A percentile compares a stretch with the other conserved stretches of the same genome.
Conservation (phyloP, 2,797 vertebrate genomes). For the Helicolenus hilgendorfi region DNA sequence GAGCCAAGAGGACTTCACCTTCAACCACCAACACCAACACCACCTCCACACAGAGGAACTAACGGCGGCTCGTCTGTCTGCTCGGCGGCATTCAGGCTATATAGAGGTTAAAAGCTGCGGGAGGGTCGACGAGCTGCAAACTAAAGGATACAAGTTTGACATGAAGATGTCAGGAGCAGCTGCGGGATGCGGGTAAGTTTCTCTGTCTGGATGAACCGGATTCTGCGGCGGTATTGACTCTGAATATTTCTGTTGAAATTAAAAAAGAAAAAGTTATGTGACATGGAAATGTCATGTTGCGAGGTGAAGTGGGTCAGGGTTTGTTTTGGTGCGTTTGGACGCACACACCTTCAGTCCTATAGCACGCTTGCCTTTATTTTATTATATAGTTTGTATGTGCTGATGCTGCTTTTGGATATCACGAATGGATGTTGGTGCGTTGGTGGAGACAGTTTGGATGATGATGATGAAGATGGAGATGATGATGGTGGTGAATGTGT, state of each 20-base stretch:
- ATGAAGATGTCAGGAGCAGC: slow-evolving; percentile 55
- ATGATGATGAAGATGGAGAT: not conserved
- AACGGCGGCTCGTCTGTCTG: slow-evolving; percentile 16
- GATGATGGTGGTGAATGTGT: not conserved
- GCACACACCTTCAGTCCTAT: not conserved
- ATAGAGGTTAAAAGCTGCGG: slow-evolving; percentile 22
- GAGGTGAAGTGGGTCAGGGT: slow-evolving; percentile 40
- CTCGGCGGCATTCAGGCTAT: slow-evolving; percentile 23
- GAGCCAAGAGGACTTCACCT: slow-evolving; percentile 54
- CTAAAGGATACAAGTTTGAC: slow-evolving; percentile 34
- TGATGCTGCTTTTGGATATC: not conserved
- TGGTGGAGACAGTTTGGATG: not conserved
- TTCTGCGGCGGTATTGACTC: not conserved
- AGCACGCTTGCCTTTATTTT: no score
- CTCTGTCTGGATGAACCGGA: not conserved
- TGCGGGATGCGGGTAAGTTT: slow-evolving; percentile 78
- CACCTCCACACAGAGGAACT: slow-evolving; percentile 28
- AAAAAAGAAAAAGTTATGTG: slow-evolving; percentile 38
- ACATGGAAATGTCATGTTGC: not conserved
- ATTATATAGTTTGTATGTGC: not conserved
- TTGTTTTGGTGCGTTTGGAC: slow-evolving; percentile 40
- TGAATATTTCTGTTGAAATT: not conserved
- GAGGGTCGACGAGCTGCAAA: not conserved
- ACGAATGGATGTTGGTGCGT: not conserved
- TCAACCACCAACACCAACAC: not conserved